Base-by-base conservation (phyloP, 2,797 vertebrate genomes). In the Strix occidentalis region DNA sequence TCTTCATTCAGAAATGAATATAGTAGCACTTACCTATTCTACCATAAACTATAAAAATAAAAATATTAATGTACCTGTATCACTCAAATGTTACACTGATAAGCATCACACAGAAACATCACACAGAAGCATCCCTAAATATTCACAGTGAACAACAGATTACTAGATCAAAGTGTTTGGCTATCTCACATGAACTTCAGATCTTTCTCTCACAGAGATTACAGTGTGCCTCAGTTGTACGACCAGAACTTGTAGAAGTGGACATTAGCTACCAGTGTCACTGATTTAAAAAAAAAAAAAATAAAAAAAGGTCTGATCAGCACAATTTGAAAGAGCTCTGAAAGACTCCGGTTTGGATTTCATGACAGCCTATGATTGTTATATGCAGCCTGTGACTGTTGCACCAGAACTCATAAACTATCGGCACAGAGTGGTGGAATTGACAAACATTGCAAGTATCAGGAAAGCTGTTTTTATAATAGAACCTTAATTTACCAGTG, bases 311-410 rank as follows among this genome's bases (percentile, higher is more conserved):
- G 11, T 8, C 46, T 7, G 17, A 69, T 17, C 28, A 35, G 16
- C 16, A 35, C 41, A 46, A 16, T 46, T n/a, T 64, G 33, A 61
- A 70, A 79, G 63, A 60, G 6, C 24, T 69, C 61, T 79, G 26
- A 31, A 76, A 87, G 14, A 23, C 19, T 76, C 13, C 17, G 31
- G 3, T 50, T 50, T 39, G 21, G 33, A 60, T 50, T 79, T 81
- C 21, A 48, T 1, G 4, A 33, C 28, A 53, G 45, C 13, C 16
- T 48, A 28, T 5, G 31, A 37, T 26, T 1, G 0, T 13, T 57
- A 51, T 54, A 51, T 0, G 0, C n/a, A 60, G 10, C 25, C 33
- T 50, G 24, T 53, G 39, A 60, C 54, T 51, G 3, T 13, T 74
- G 45, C 26, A 37, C 21, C 26, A 63, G 58, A 65, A 50, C 16